Base-by-base conservation (phyloP, 1,140 invertebrate species). In the Hylaeus anthracinus region DNA sequence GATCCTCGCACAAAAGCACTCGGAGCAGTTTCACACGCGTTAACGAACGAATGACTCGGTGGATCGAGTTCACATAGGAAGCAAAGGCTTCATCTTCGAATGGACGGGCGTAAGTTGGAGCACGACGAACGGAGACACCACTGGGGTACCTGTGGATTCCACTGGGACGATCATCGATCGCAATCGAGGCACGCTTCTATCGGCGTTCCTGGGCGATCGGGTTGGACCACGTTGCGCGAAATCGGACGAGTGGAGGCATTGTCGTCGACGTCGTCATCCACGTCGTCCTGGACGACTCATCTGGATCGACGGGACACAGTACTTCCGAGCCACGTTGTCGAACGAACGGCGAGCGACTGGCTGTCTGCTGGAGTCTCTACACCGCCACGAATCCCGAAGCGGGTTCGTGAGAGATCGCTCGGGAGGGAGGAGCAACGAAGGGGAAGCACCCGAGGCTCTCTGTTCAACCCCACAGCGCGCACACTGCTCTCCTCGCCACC, bases 321-420 rank as follows among this genome's bases (percentile, higher is more conserved):
- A 84, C 82, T 84, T 64, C 79, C 85, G 85, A 84, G 79, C 78
- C 82, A 90, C 92, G 88, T 91, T 90, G 91, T 89, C 90, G 89
- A 93, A 90, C 93, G 92, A 91, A 92, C 92, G 91, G 88, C 92
- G 88, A 92, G 89, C 92, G 92, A 93, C 93, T 93, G 92, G 86
- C 88, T 89, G 92, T 91, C 91, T 90, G 88, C 84, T 85, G 85
- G 88, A 88, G 85, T 90, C 89, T 92, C 86, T 88, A 90, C 89
- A 88, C 86, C 72, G 82, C 87, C 85, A 67, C 81, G 88, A 88
- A 90, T 90, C 90, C 85, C 87, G 87, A 88, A 88, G 78, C 75
- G 84, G 79, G 85, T 86, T 71, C 79, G 86, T 87, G 81, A 64
- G 86, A 85, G 84, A 78, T 79, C 81, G 88, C 86, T 10, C 2